These are phyloP conservation scores for Micrastur ruficollis DNA, from an alignment of 2,797 vertebrate species.

Conservation along the genomic window DNA sequence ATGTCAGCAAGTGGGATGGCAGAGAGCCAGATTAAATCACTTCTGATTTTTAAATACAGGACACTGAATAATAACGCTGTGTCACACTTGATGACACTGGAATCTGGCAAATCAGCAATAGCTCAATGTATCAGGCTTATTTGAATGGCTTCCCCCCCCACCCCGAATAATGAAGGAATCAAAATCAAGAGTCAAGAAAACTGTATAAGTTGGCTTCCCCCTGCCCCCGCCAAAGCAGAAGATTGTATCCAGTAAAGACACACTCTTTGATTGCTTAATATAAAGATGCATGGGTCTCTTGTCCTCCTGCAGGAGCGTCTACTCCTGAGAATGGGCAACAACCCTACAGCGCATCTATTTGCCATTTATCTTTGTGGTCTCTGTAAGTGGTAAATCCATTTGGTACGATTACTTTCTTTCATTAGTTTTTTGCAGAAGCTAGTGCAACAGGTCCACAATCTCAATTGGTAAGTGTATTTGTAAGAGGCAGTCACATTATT, in stretches of 20 bases:
- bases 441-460: not conserved
- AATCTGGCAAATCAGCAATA: slow-evolving; percentile 18
- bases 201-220: not conserved
- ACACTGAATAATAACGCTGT: not conserved
- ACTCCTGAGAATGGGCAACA: not conserved
- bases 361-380: not conserved
- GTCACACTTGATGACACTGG: slow-evolving; percentile 26
- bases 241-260: not conserved
- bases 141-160: not conserved
- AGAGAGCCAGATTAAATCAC: slow-evolving; percentile 25
- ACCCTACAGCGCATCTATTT: not conserved
- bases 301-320: not conserved
- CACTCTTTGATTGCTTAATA: not conserved
- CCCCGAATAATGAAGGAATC: not conserved
- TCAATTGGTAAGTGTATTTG: not conserved
- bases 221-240: not conserved
- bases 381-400: not conserved
- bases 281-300: not conserved
- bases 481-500: not conserved
- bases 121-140: not conserved
- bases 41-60: slow-evolving; percentile 23
- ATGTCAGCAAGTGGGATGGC: slow-evolving; percentile 20
- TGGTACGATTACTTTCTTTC: not conserved
- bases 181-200: not conserved
- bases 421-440: not conserved